Conservation (phyloP, 2,113 vertebrate genomes). For the Phylloscopus trochilus region DNA sequence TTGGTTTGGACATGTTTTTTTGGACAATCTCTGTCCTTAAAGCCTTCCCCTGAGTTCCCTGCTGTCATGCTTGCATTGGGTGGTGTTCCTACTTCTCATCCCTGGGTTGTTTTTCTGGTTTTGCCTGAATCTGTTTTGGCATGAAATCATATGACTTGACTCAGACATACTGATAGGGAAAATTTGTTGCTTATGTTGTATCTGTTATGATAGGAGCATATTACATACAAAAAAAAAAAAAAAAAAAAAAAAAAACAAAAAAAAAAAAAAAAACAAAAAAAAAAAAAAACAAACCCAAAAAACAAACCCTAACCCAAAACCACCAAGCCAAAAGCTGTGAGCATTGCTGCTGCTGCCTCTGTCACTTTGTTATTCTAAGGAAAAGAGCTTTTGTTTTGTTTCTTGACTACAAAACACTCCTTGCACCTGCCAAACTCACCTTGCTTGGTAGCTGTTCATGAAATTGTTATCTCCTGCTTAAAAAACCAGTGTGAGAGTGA, state of each 20-base stretch:
- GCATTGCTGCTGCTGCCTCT: background rate
- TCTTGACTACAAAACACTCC: background rate
- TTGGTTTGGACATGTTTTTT: background rate
- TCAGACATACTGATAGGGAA: background rate
- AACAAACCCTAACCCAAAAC: background rate
- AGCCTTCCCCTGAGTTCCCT: background rate
- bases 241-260: background rate
- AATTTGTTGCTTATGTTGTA: background rate
- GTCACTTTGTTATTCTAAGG: background rate
- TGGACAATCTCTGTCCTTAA: background rate
- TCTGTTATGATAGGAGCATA: background rate
- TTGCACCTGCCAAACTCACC: background rate
- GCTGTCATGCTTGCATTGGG: background rate
- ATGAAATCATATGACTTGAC: background rate
- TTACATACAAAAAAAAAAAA: background rate
- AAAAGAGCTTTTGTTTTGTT: background rate
- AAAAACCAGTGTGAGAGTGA: background rate
- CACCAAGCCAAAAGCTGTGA: background rate
- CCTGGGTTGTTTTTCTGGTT: background rate
- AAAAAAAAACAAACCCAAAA: background rate
- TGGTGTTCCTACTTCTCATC: background rate
- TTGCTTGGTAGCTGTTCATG: background rate
- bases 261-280: background rate
- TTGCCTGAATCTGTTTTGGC: slow-evolving; percentile 29
- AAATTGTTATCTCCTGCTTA: background rate